phyloP scores from a whole-genome alignment of 2,113 vertebrate species.

The Asarcornis scutulata region DNA sequence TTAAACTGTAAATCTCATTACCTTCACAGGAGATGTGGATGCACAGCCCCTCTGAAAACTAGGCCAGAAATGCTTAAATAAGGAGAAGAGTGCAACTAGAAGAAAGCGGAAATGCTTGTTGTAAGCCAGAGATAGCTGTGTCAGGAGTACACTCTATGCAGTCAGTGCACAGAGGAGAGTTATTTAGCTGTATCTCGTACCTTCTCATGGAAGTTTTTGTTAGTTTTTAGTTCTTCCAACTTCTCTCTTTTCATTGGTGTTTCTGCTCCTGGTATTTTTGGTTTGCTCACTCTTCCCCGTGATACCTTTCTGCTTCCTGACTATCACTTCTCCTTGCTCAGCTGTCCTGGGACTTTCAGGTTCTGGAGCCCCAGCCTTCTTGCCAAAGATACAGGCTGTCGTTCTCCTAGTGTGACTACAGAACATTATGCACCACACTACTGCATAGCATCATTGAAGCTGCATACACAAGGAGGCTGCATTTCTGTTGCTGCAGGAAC shows the following conservation, averaged over 20 bases:
- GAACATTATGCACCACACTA: background rate
- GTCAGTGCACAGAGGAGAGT: background rate
- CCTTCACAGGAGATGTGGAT: conserved; percentile 8
- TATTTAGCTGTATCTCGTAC: background rate
- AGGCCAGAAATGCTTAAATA: conserved; percentile 16
- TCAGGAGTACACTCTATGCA: background rate
- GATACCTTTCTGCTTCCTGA: background rate
- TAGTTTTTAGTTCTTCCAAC: background rate
- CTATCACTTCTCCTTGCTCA: background rate
- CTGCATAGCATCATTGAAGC: background rate
- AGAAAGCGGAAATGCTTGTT: background rate
- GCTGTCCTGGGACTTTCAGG: background rate
- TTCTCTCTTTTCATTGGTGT: background rate
- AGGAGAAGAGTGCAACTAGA: background rate
- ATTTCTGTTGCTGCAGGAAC: conserved; percentile 24
- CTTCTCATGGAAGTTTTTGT: background rate
- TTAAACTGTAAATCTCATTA: conserved; percentile 37
- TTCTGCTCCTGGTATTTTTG: background rate
- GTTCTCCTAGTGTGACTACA: background rate
- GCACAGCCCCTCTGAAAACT: conserved; percentile 15
- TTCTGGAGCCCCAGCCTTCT: background rate
- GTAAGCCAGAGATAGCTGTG: background rate
- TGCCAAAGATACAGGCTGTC: background rate
- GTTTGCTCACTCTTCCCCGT: background rate
- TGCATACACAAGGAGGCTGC: background rate